phyloP scores from a whole-genome alignment of 2,797 vertebrate genomes.

The Phataginus tricuspis region DNA sequence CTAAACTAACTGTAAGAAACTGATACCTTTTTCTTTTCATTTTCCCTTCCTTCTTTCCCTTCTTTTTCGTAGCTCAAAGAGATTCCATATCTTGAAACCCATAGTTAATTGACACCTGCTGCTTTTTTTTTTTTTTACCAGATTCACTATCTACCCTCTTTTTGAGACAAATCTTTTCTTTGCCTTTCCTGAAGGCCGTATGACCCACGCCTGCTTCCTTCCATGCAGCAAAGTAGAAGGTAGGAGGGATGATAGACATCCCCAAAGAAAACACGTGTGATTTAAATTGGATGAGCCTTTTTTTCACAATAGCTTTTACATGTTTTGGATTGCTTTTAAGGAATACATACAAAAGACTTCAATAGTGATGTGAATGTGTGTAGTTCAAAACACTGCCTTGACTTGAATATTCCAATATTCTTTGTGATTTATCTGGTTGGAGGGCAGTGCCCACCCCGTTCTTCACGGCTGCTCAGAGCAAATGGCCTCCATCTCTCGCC shows the following conservation, averaged over 20 bases:
- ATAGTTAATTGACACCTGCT: not conserved
- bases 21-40: not conserved
- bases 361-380: not conserved
- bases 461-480: not conserved
- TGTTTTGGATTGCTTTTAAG: not conserved
- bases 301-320: not conserved
- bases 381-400: not conserved
- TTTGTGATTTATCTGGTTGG: accelerated
- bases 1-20: not conserved
- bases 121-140: not conserved
- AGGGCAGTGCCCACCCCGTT: accelerated
- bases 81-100: not conserved
- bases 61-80: not conserved
- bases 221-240: accelerated
- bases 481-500: not conserved
- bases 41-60: not conserved
- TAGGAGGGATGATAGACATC: not conserved
- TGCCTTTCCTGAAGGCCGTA: not conserved
- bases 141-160: not conserved
- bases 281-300: not conserved
- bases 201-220: not conserved
- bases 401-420: accelerated
- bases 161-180: not conserved
- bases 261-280: not conserved
- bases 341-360: not conserved